These are phyloP conservation scores for Chrysomallon squamiferum DNA, from an alignment of 1,140 invertebrate species.

Conservation along the genomic window DNA sequence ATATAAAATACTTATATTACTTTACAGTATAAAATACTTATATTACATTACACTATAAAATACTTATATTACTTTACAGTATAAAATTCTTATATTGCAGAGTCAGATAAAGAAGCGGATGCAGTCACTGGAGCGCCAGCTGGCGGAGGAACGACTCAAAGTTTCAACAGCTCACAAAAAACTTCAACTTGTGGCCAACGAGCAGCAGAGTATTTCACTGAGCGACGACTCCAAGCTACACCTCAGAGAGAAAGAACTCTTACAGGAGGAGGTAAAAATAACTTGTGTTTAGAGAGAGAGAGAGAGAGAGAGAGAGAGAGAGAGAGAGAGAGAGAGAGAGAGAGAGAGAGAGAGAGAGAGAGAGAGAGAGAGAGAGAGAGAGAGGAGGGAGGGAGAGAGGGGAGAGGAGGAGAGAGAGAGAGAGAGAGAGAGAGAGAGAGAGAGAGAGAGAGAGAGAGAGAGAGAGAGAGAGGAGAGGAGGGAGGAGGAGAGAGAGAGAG, in stretches of 20 bases:
- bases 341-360: constrained; percentile 10
- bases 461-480: background rate
- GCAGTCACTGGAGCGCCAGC: constrained; percentile 50
- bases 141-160: constrained; percentile 58
- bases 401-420: background rate
- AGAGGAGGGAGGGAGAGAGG: constrained; percentile 6
- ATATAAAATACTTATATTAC: no score
- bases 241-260: constrained; percentile 49
- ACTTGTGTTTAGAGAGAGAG: no score
- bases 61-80: no score
- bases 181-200: constrained; percentile 35
- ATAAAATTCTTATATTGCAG: constrained; percentile 21
- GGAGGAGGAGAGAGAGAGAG: background rate
- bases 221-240: constrained; percentile 55
- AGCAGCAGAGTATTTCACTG: constrained; percentile 43
- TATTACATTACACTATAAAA: no score
- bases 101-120: constrained; percentile 55
- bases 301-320: constrained; percentile 10
- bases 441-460: background rate
- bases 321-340: constrained; percentile 15
- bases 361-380: constrained; percentile 10
- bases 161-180: constrained; percentile 47
- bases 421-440: background rate
- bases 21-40: no score
- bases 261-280: constrained; percentile 46